Conservation (phyloP, 2,888 invertebrate genomes). For the Netelia virgata region DNA sequence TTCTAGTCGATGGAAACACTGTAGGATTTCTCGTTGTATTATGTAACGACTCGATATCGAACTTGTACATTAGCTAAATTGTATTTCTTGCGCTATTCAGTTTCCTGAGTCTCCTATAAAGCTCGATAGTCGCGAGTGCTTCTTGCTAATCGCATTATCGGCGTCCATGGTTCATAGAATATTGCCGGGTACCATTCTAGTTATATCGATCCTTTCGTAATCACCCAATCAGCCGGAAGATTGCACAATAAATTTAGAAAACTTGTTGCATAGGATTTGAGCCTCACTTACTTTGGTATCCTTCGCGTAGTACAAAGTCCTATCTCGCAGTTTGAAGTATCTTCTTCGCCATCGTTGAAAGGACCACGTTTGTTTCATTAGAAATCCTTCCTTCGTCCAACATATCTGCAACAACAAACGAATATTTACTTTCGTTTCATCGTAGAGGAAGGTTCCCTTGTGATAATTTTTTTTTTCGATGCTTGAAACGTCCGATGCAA, state of each 20-base stretch:
- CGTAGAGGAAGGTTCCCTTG: no score
- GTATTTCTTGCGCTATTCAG: not conserved
- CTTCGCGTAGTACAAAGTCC: slow-evolving; percentile 94
- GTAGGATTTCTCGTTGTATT: not conserved
- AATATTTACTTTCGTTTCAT: slow-evolving; percentile 1
- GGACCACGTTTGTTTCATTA: slow-evolving; percentile 94
- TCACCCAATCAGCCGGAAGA: not conserved
- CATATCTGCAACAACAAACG: slow-evolving; percentile 82
- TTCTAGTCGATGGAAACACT: not conserved
- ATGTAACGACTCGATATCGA: not conserved
- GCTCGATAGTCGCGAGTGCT: not conserved
- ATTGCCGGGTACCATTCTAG: not conserved
- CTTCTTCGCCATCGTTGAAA: slow-evolving; percentile 94
- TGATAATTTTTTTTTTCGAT: no score
- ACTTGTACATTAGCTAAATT: not conserved
- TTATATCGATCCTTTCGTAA: not conserved
- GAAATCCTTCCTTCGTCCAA: slow-evolving; percentile 91
- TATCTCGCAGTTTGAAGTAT: slow-evolving; percentile 93
- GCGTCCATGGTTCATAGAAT: not conserved
- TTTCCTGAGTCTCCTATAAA: not conserved
- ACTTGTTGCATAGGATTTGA: not conserved
- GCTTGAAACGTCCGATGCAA: no score
- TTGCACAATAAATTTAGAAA: not conserved
- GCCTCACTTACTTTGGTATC: slow-evolving; percentile 90
- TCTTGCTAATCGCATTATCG: not conserved